Percentiles rank a stretch among this genome's conserved stretches.
Evolutionary conservation across 2,888 invertebrate genomes (phyloP).

Genomic region (Mechanitis messenoides): DNA sequence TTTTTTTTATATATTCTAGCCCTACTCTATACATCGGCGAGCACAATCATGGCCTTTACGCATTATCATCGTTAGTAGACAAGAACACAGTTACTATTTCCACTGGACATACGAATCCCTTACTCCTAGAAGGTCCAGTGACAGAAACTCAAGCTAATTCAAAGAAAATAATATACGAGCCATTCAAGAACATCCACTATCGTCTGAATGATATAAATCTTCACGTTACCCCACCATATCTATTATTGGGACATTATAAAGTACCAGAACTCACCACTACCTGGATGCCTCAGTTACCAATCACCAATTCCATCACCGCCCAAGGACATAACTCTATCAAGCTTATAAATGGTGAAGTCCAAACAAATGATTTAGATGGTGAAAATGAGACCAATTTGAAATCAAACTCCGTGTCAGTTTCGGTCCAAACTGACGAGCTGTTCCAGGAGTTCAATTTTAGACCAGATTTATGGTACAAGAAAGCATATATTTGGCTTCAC

Average conservation of each 20-base stretch:
- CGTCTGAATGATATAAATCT: conserved; percentile 62
- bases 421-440: conserved; percentile 77
- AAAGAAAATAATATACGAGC: conserved; percentile 59
- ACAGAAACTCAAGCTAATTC: conserved; percentile 41
- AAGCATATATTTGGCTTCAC: conserved; percentile 79
- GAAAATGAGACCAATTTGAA: conserved; percentile 68
- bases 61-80: conserved; percentile 93
- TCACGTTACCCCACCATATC: conserved; percentile 63
- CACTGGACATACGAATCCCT: conserved; percentile 80
- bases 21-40: conserved; percentile 96
- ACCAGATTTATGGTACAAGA: conserved; percentile 63
- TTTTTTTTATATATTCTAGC: conserved; percentile 66
- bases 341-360: conserved; percentile 63
- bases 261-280: conserved; percentile 78
- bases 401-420: conserved; percentile 64
- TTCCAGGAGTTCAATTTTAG: conserved; percentile 62
- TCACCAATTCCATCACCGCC: conserved; percentile 49
- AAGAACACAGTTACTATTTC: conserved; percentile 90
- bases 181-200: conserved; percentile 70
- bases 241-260: conserved; percentile 82
- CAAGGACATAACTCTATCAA: conserved; percentile 50
- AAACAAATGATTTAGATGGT: conserved; percentile 51
- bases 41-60: conserved; percentile 89
- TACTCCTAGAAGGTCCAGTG: conserved; percentile 85
- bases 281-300: conserved; percentile 64